Base-by-base conservation (phyloP, 37 sponge, comb jelly and placozoan species). In the Diacarnus erythraeanus region DNA sequence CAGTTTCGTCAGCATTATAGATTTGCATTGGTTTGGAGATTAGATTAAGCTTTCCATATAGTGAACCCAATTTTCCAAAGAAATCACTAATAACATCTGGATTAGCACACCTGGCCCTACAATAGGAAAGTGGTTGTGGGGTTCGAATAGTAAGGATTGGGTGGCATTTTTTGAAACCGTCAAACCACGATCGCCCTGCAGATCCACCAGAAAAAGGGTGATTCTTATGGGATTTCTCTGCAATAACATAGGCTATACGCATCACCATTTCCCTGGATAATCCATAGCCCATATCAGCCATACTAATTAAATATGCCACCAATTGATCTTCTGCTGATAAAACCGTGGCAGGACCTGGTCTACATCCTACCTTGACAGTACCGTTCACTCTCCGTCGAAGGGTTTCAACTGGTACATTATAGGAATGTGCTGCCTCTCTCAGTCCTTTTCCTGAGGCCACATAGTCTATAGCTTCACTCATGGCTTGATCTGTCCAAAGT, bases 1-100 rank as follows among this genome's bases (percentile, higher is more conserved):
- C 83, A 4, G 70, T 78, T 40, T 83, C 83, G 43, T 88, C 89
- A 39, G 31, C 17, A 82, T 82, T 88, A 58, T 71, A 81, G 20
- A 87, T 71, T 65, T 77, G 83, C 89, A 88, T 88, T 17, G 89
- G 89, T 44, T 88, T 88, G 23, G 83, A 39, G 5, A 82, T 36
- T 39, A 88, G 65, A 70, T 87, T 81, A 2, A 87, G 64, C 36
- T 75, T 29, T n/a, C 77, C 88, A 81, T 59, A 81, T 29, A 81
- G 33, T 36, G 72, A 69, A 26, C 86, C 86, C 9, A 86, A 68
- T 38, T 86, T 78, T 30, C 78, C 82, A 76, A 81, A 76, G 39
- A 87, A 87, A 42, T 81, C 78, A 43, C 69, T 30, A 23, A 81
- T 69, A 21, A 76, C 63, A 30, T 82, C 74, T 26, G 73, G 39